Evolutionary conservation across 2,113 vertebrate species (phyloP).

Genomic region (Chunga burmeisteri): DNA sequence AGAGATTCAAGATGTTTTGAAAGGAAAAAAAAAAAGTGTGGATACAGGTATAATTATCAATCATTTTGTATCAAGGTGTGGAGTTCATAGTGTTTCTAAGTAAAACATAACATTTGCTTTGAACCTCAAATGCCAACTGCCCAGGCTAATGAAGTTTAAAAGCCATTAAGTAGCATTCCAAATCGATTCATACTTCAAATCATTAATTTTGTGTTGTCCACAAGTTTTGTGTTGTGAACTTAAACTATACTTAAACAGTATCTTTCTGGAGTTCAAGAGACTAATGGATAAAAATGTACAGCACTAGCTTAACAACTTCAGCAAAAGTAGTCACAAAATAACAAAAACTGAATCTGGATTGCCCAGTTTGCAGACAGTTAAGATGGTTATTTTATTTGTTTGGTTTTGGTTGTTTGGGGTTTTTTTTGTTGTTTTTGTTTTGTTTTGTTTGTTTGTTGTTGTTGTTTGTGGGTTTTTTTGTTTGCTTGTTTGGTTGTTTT

Average conservation of each 20-base stretch:
- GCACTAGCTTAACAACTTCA: background rate
- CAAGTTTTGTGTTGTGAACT: background rate
- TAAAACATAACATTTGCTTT: background rate
- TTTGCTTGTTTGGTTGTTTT: background rate
- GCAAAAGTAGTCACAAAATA: background rate
- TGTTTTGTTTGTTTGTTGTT: background rate
- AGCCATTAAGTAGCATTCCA: background rate
- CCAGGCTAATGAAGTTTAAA: background rate
- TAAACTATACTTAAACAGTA: background rate
- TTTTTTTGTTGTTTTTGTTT: background rate
- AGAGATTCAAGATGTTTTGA: background rate
- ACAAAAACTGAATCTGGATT: background rate
- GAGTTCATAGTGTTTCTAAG: rapidly evolving
- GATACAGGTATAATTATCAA: background rate
- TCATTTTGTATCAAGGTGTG: background rate
- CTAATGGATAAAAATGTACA: background rate
- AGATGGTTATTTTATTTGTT: background rate
- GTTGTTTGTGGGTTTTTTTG: background rate
- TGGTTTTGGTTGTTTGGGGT: background rate
- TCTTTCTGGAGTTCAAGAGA: background rate
- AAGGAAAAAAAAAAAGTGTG: background rate
- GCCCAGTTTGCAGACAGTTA: background rate
- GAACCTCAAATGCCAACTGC: background rate
- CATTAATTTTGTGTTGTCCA: background rate
- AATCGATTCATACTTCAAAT: background rate